Base-by-base conservation (phyloP, 2,797 vertebrate species). In the Lacerta agilis region DNA sequence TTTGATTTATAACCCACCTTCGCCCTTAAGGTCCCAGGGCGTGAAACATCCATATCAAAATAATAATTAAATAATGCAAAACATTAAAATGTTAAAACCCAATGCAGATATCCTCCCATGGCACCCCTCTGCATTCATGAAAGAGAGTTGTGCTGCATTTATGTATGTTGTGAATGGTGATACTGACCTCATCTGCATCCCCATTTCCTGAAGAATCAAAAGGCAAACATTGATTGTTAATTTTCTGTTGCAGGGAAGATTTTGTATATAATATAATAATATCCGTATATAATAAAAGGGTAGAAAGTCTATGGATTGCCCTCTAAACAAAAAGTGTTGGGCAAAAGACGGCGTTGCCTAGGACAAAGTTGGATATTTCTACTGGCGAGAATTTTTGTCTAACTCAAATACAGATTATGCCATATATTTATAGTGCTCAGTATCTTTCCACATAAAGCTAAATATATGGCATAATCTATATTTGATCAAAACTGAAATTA, bases 131-230 rank as follows among this genome's bases (percentile, higher is more conserved):
- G 27, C 8, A 77, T n/a, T 58, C 43, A 67, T 18, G 17, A 64
- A 3, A 55, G 11, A 41, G 3, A n/a, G 8, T 38, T 79, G 25
- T 27, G 9, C 1, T 38, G 20, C 29, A 25, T 71, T 73, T 43
- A 64, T 87, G 20, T 64, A 66, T 64, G 5, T 77, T 49, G 43
- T 58, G 33, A 83, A 76, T 11, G 33, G 85, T 58, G 88, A 86
- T 58, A 93, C 96, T 94, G 88, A 97, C 97, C 93, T 79, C 90
- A 38, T 95, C 94, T 82, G 82, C 83, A 79, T 89, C 95, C 93
- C 94, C 94, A 86, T 79, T 61, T 94, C 91, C 96, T 97, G 77
- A 64, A 87, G 11, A 36, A 90, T 38, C 92, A 94, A 91, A 92
- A 92, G 85, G 3, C 83, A 88, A 72, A 71, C 91, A 2, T 20